Conservation (phyloP, 2,113 vertebrate genomes). For the Xiphophorus maculatus region DNA sequence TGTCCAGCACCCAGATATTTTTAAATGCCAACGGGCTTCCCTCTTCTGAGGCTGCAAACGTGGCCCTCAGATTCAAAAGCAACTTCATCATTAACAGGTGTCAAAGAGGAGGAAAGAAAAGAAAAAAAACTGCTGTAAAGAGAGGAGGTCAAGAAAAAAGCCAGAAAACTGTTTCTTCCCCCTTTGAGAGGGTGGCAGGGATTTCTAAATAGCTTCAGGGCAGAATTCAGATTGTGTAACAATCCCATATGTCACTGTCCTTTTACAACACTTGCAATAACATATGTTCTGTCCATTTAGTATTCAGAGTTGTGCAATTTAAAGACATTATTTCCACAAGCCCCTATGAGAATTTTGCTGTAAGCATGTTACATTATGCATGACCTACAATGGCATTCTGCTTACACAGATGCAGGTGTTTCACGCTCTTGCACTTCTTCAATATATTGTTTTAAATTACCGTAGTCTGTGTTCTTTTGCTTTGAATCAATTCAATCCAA, state of each 20-base stretch:
- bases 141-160: background rate
- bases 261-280: conserved; percentile 18
- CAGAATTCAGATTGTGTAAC: conserved; percentile 62
- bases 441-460: background rate
- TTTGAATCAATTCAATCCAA: background rate
- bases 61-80: conserved; percentile 33
- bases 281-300: background rate
- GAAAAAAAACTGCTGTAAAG: conserved; percentile 22
- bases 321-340: background rate
- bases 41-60: conserved; percentile 1
- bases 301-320: background rate
- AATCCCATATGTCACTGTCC: conserved; percentile 54
- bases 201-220: conserved; percentile 31
- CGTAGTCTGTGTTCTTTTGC: background rate
- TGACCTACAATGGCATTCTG: too few species aligned
- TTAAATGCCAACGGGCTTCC: conserved; percentile 64
- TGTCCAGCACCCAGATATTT: conserved; percentile 66
- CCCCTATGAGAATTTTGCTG: background rate
- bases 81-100: conserved; percentile 63
- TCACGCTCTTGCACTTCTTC: background rate
- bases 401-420: too few species aligned
- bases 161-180: background rate
- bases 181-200: background rate
- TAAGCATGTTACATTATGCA: too few species aligned
- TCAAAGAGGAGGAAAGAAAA: background rate